phyloP scores from a whole-genome alignment of 2,797 vertebrate genomes.

The Semaprochilodus insignis region DNA sequence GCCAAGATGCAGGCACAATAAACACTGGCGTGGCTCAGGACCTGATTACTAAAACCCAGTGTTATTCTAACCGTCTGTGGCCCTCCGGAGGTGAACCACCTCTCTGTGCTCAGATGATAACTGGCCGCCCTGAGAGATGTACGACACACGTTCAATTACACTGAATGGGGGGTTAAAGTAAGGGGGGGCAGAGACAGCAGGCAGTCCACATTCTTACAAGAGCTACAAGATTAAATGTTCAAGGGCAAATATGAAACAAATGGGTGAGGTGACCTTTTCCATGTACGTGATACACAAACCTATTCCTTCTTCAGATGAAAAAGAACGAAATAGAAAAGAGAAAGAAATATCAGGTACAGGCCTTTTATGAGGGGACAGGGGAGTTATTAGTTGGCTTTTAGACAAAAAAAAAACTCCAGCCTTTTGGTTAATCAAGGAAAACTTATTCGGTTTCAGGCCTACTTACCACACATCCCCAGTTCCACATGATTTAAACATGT shows the following conservation, averaged over 20 bases:
- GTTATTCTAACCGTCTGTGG: conserved; percentile 47
- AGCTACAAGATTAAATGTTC: conserved; percentile 35
- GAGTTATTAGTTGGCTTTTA: neutral
- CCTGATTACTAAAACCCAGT: conserved; percentile 41
- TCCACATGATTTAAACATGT: neutral
- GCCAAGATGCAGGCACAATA: conserved; percentile 42
- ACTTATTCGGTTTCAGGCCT: neutral
- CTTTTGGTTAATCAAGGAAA: neutral
- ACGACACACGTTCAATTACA: conserved; percentile 55
- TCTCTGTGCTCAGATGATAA: conserved; percentile 52
- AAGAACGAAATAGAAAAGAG: neutral
- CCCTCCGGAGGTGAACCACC: conserved; percentile 34
- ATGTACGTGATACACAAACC: neutral
- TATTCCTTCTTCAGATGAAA: neutral
- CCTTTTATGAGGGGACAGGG: neutral
- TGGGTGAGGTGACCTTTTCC: conserved; percentile 27
- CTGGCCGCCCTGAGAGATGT: conserved; percentile 55
- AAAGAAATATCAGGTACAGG: neutral
- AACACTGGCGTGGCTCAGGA: conserved; percentile 36
- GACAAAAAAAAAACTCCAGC: neutral
- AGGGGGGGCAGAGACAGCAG: conserved; percentile 5
- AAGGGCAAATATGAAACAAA: conserved; percentile 41
- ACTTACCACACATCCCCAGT: neutral
- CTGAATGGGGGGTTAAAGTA: conserved; percentile 8
- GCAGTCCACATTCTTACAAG: conserved; percentile 24